phyloP scores from a whole-genome alignment of 2,113 vertebrate genomes.

The Scortum barcoo region DNA sequence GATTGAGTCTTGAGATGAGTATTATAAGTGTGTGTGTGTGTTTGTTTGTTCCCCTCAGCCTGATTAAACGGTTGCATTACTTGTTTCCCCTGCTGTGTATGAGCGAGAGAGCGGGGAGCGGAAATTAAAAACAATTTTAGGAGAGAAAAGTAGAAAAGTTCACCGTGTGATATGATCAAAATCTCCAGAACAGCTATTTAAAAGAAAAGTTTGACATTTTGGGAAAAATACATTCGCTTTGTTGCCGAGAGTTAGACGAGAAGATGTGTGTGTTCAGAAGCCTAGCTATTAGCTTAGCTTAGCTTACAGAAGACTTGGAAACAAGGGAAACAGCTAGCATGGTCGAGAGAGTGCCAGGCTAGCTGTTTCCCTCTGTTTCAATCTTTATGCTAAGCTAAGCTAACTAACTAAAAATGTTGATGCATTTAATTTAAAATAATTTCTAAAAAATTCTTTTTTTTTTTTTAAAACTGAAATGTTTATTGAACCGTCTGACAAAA shows the following conservation, averaged over 20 bases:
- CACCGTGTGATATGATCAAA: not conserved
- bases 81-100: conserved; percentile 44
- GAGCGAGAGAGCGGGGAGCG: conserved; percentile 9
- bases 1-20: conserved; percentile 54
- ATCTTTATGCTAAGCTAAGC: not conserved
- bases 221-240: not conserved
- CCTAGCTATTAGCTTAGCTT: conserved; percentile 26
- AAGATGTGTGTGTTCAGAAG: no score
- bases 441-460: no score
- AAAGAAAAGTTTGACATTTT: not conserved
- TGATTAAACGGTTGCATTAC: conserved; percentile 70
- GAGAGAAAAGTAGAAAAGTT: not conserved
- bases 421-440: no score
- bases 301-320: not conserved
- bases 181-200: not conserved
- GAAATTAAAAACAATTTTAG: not conserved
- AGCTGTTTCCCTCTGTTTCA: not conserved
- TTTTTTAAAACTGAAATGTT: no score
- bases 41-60: conserved; percentile 54
- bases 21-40: not conserved
- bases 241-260: not conserved
- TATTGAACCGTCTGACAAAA: no score
- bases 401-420: no score
- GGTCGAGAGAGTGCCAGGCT: not conserved
- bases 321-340: not conserved